These are phyloP conservation scores for Pelosia muscerda DNA, from an alignment of 2,888 invertebrate species.

Conservation along the genomic window DNA sequence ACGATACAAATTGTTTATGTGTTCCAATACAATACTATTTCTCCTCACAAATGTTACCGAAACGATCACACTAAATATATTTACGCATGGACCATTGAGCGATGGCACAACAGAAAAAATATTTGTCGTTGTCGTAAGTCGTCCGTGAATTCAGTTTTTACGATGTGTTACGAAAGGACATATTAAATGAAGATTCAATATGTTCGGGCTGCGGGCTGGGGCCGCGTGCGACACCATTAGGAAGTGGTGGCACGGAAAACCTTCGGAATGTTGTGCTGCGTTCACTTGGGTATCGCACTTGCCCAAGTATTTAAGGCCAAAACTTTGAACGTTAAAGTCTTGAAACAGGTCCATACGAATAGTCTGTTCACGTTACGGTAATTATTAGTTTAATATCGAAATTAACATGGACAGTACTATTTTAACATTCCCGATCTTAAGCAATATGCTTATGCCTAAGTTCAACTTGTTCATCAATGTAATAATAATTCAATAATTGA, in stretches of 20 bases:
- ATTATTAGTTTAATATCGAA: not conserved
- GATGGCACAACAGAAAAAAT: conserved; percentile 45
- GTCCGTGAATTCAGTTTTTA: conserved; percentile 67
- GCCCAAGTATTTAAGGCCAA: conserved; percentile 18
- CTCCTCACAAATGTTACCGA: conserved; percentile 11
- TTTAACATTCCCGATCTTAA: too few relatives aligned
- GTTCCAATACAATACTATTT: conserved; percentile 18
- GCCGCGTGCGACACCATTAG: conserved; percentile 77
- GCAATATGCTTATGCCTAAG: too few relatives aligned
- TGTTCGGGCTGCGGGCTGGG: conserved; percentile 67
- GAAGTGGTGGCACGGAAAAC: conserved; percentile 81
- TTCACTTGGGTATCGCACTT: conserved; percentile 51
- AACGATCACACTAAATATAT: conserved; percentile 24
- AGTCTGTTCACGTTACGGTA: not conserved
- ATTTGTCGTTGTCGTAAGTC: conserved; percentile 53
- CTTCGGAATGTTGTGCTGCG: conserved; percentile 75
- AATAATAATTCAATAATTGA: too few relatives aligned
- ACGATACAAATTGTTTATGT: conserved; percentile 6
- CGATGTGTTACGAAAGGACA: conserved; percentile 66
- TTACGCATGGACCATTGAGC: conserved; percentile 32
- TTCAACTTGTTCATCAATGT: too few relatives aligned
- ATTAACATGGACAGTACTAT: too few relatives aligned
- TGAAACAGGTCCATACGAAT: not conserved
- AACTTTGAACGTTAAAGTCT: not conserved
- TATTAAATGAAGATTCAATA: conserved; percentile 83